These are phyloP conservation scores for Strigamia crassipes DNA, from an alignment of 2,888 invertebrate species.

Conservation along the genomic window DNA sequence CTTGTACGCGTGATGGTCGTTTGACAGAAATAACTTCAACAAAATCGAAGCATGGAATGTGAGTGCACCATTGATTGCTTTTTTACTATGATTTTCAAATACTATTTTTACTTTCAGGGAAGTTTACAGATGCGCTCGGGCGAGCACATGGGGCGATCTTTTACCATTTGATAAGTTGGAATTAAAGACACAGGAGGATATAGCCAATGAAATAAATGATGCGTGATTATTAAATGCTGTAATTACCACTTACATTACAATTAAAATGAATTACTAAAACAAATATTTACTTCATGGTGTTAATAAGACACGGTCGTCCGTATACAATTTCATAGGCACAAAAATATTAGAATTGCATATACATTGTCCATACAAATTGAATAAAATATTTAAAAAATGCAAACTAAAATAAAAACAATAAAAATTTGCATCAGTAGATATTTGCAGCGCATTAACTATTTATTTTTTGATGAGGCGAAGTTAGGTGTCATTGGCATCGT, in stretches of 20 bases:
- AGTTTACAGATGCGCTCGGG: constrained; percentile 74
- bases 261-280: not conserved
- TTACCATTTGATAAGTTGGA: constrained; percentile 66
- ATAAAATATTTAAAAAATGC: no score
- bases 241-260: no score
- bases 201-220: not conserved
- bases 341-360: no score
- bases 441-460: not conserved
- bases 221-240: not conserved
- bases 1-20: constrained; percentile 76
- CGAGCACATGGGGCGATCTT: constrained; percentile 78
- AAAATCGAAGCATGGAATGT: constrained; percentile 74
- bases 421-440: no score
- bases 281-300: not conserved
- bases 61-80: constrained; percentile 54
- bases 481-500: not conserved
- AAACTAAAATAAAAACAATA: no score
- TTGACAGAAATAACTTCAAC: constrained; percentile 78
- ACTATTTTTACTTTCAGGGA: constrained; percentile 60
- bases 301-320: no score
- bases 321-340: no score
- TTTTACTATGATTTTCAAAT: not conserved
- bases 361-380: no score
- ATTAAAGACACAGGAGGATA: not conserved
- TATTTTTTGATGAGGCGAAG: not conserved